Evolutionary conservation across 2,113 vertebrate genomes (phyloP).

Genomic region (Trogon surrucura): DNA sequence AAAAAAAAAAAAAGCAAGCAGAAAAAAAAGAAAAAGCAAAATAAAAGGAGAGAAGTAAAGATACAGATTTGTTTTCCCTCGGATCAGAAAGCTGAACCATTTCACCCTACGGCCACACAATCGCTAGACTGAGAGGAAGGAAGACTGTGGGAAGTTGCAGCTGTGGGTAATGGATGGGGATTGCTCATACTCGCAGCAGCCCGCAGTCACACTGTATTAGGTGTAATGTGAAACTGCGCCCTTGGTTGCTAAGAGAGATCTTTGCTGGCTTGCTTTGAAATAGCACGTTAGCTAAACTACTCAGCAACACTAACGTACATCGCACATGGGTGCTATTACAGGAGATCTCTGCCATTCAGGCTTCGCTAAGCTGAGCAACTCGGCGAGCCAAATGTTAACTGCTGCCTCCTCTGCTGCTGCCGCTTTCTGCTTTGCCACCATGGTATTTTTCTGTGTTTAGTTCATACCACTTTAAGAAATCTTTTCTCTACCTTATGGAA

Average conservation of each 20-base stretch:
- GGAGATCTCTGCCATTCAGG: not conserved
- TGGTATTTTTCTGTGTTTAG: not conserved
- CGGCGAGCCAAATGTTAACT: not conserved
- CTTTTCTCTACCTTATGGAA: not conserved
- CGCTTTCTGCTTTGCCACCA: not conserved
- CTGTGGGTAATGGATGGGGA: conserved; percentile 16
- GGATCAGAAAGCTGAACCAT: not conserved
- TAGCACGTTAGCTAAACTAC: not conserved
- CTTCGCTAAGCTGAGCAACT: not conserved
- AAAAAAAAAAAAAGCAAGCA: not conserved
- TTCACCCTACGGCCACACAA: not conserved
- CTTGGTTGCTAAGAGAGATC: conserved; percentile 60
- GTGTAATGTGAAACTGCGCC: conserved; percentile 48
- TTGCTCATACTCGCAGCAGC: conserved; percentile 43
- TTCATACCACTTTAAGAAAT: not conserved
- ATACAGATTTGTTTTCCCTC: not conserved
- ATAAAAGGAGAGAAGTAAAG: not conserved
- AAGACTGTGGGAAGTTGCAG: conserved; percentile 49
- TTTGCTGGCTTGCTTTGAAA: conserved; percentile 24
- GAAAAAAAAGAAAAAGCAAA: not conserved
- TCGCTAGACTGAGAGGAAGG: not conserved
- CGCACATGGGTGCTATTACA: not conserved
- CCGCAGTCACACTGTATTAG: conserved; percentile 41
- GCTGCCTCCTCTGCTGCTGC: not conserved
- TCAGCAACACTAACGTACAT: not conserved